Base-by-base conservation (phyloP, 2,113 vertebrate genomes). In the Tenebrosternarchus preto region DNA sequence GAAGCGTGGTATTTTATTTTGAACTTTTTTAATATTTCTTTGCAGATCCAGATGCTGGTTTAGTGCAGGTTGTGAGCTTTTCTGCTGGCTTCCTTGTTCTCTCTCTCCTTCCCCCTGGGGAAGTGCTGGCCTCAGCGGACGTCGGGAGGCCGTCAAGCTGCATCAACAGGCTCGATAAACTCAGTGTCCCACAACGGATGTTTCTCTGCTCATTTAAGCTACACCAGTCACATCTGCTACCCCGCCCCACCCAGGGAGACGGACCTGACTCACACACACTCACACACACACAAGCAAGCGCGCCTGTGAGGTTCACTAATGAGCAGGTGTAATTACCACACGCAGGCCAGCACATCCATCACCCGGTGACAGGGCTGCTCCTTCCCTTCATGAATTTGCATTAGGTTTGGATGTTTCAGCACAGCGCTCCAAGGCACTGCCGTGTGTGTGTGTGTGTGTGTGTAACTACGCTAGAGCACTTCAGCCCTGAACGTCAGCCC, bases 241-340 rank as follows among this genome's bases (percentile, higher is more conserved):
- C 50, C 72, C 19, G 67, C 39, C 33, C 67, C 36, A 22, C 6
- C 70, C 43, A 15, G 43, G 43, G 43, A 50, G 43, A 50, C 12
- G 5, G 43, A 15, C 43, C 43, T 12, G 3, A 50, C 9, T 11
- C 73, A 66, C 24, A 61, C 59, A 27, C 63, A n/a, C 12, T 33
- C 16, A 73, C 12, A 83, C 22, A 63, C 73, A 50, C 64, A 1
- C 73, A 70, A 73, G 5, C 67, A 2, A 50, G 43, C 43, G 11
- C 12, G 43, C 43, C 67, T 81, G 79, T 74, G 24, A 19, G 86
- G 88, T 86, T 90, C 90, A 86, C 85, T 88, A 90, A 91, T 87
- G 85, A 87, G 86, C 86, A 85, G 77, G 75, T 73, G 73, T 73
- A 87, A 84, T 78, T 67, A 67, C 80, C 78, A 77, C 33, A 73